Evolutionary conservation across 2,888 invertebrate genomes (phyloP), one percentile per base, ranked within the genome.

Genomic region (Yponomeuta cagnagella): DNA sequence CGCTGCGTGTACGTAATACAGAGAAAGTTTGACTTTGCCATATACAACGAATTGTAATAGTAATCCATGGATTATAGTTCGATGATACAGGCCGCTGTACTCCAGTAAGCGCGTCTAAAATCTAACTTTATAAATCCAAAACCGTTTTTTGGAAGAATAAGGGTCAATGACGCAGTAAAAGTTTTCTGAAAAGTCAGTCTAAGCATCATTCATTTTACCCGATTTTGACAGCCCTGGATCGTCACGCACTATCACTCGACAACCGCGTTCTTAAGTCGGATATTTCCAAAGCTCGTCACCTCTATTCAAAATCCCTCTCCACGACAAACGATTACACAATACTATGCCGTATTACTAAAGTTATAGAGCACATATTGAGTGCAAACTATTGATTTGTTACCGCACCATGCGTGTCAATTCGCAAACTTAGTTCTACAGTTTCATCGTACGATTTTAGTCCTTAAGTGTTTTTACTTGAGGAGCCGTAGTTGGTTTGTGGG

Each of bases 281-380:
- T 91, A 88, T 86, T 90, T 90, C 86, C 87, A 80, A 82, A 88
- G 85, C 84, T 89, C 89, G 90, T 90, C 90, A 91, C 89, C 87
- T 88, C 84, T 70, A 70, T 70, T 70, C 63, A 63, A 63, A 70
- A 23, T 3, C 37, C 63, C 37, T 33, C 37, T 10, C 12, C 58
- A 70, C 37, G 43, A 9, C 37, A 43, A 37, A 43, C 10, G 9
- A 52, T 58, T 15, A 63, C 10, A 63, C 63, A 23, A 70, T 63
- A 70, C 31, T 37, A 9, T n/a, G 10, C 68, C 23, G 48, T 68
- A 68, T 23, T 23, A 10, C 68, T 52, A 2, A 23, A 9, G 10
- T 2, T 12, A 52, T 68, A 68, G 31, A 68, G 52, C n/a, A 0
- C 10, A 68, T 4, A 52, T 3, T 12, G 48, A 6, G 23, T 48